Evolutionary conservation across 2,888 invertebrate species (phyloP).

Genomic region (Prosapia bicincta): DNA sequence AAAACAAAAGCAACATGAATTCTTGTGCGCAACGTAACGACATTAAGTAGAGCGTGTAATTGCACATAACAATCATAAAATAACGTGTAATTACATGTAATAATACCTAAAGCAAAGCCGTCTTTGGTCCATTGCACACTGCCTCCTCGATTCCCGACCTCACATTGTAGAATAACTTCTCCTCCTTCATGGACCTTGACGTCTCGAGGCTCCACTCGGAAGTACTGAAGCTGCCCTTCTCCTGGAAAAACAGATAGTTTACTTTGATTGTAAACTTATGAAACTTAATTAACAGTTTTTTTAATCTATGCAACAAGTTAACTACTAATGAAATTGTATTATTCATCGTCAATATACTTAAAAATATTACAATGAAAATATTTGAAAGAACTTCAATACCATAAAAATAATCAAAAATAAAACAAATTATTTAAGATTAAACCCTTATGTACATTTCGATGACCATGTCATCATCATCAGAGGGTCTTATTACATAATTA

Average conservation of each 20-base stretch:
- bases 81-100: slow-evolving; percentile 34
- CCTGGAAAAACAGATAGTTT: slow-evolving; percentile 34
- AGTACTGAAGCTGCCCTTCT: slow-evolving; percentile 64
- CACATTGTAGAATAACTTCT: slow-evolving; percentile 83
- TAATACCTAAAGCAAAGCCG: slow-evolving; percentile 85
- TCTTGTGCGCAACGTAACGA: too few species aligned
- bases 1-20: too few species aligned
- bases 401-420: too few species aligned
- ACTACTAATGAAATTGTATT: too few species aligned
- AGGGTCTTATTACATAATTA: too few species aligned
- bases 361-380: too few species aligned
- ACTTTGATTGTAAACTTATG: too few species aligned
- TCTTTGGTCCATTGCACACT: slow-evolving; percentile 96
- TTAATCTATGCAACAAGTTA: slow-evolving; percentile 20
- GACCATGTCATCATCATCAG: too few species aligned
- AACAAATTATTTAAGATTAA: too few species aligned
- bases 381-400: too few species aligned
- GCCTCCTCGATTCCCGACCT: slow-evolving; percentile 84
- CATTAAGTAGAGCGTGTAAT: not conserved
- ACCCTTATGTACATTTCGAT: too few species aligned
- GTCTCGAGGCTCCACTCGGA: slow-evolving; percentile 89
- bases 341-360: too few species aligned
- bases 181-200: slow-evolving; percentile 86
- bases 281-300: not conserved
- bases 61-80: not conserved